Evolutionary conservation across 2,113 vertebrate species (phyloP), one percentile per base, ranked within the genome.

Genomic region (Cyrtonyx montezumae): DNA sequence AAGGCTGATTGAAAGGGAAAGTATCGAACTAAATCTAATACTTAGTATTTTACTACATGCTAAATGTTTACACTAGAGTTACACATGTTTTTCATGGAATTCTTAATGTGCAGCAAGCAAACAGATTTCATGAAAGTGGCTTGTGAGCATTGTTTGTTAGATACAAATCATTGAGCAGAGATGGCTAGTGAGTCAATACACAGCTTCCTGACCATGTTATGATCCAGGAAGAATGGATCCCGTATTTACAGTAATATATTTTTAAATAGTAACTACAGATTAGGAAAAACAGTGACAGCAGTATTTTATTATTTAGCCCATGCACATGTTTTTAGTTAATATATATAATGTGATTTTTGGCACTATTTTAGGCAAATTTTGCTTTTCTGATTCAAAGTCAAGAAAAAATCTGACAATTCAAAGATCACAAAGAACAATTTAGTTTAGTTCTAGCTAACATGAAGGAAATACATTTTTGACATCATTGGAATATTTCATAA

Each of bases 271-370:
- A 13, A 16, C 45, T 11, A 65, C 6, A 56, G 22, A 45, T 23
- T 71, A 19, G 0, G 4, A 28, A 43, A 61, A 3, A 59, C 2
- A 56, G 13, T 8, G 3, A 56, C 9, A 16, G 3, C 1, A 49
- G 3, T 45, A 65, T 37, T 74, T 21, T 22, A 59, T 59, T 23
- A 59, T 28, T 36, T 40, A 16, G 2, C 11, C 4, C 26, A 3
- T 5, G 14, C 4, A 6, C 28, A 51, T 65, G 43, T 2, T 48
- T 81, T 42, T 20, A 63, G 53, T 53, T 32, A 67, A 75, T 65
- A 20, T 21, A 22, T 49, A 32, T 63, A 34, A 34, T 46, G 6
- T 40, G 13, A 61, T 56, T 86, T 51, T 14, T 73, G 49, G 43
- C 25, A 77, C 0, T 25, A 42, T 86, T 79, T 36, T 75, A 46